phyloP scores from a whole-genome alignment of 2,888 invertebrate genomes.

The Ditula angustiorana region DNA sequence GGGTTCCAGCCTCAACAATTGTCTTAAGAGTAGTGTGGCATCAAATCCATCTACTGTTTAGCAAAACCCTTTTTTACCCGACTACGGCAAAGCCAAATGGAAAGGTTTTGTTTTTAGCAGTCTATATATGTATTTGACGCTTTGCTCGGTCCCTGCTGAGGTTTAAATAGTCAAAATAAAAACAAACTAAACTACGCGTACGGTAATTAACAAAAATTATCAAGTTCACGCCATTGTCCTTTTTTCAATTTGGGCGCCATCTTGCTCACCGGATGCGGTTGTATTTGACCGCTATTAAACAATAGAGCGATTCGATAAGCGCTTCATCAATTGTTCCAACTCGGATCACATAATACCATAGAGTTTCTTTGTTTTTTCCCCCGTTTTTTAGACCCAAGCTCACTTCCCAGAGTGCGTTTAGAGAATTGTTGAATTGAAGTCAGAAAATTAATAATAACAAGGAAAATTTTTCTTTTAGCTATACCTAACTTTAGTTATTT shows the following conservation, averaged over 20 bases:
- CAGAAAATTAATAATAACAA: no score
- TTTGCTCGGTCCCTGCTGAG: no score
- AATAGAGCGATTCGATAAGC: slow-evolving; percentile 71
- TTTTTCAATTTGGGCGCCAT: slow-evolving; percentile 46
- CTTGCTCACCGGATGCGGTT: slow-evolving; percentile 59
- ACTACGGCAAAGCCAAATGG: no score
- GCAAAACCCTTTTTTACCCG: no score
- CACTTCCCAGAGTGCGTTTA: not conserved
- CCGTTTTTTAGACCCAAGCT: no score
- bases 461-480: no score
- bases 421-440: not conserved
- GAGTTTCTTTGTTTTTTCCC: slow-evolving; percentile 52
- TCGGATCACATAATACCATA: slow-evolving; percentile 63
- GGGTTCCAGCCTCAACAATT: no score
- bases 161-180: not conserved
- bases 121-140: no score
- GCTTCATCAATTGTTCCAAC: slow-evolving; percentile 68
- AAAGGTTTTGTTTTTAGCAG: no score
- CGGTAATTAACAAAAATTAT: slow-evolving; percentile 8
- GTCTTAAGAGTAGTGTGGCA: no score
- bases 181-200: not conserved
- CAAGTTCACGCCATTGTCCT: slow-evolving; percentile 29
- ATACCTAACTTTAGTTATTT: no score
- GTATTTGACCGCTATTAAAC: slow-evolving; percentile 54
- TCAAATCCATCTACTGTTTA: no score